Base-by-base conservation (phyloP, 2,888 invertebrate species). In the Kuschelorhynchus macadamiae region DNA sequence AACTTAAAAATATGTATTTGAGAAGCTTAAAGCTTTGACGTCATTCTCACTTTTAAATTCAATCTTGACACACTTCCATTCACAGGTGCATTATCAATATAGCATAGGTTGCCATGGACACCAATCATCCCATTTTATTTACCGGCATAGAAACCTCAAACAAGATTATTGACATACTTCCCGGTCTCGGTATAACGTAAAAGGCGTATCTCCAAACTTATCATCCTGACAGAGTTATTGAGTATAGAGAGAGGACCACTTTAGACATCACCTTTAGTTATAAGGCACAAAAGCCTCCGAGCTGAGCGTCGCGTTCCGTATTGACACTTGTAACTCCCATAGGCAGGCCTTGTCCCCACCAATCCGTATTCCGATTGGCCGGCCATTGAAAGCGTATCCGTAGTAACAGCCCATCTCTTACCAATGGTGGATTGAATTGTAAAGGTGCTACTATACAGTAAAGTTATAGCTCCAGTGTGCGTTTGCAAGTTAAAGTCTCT, bases 201-300 rank as follows among this genome's bases (percentile, higher is more conserved):
- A 75, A 76, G 77, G 77, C 76, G 75, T 77, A 74, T 75, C 73
- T 76, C 61, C 71, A 72, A 74, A 75, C 72, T 75, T 74, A 76
- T 76, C 75, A 75, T 73, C 73, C 73, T 77, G 75, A 76, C 76
- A 74, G 74, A 70, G 76, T 73, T 72, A 73, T 71, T 62, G 69
- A 72, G 74, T 72, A 56, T 61, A 74, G 68, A 71, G 77, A 77
- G 79, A 79, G 76, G 78, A 81, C 82, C 83, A 82, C 83, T 83
- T 83, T 82, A 82, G 79, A 80, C 79, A 82, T 82, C 82, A 82
- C 78, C 80, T 82, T 79, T 80, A 81, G 81, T 82, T 82, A 82
- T 78, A 80, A 77, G 79, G 77, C 72, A 78, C 80, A 78, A 79
- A 79, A 76, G 79, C 60, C 76, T 78, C 75, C 76, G 75, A 72